phyloP scores from a whole-genome alignment of 53 echinoderm and acorn worm species.

The Hippasteria phrygiana region DNA sequence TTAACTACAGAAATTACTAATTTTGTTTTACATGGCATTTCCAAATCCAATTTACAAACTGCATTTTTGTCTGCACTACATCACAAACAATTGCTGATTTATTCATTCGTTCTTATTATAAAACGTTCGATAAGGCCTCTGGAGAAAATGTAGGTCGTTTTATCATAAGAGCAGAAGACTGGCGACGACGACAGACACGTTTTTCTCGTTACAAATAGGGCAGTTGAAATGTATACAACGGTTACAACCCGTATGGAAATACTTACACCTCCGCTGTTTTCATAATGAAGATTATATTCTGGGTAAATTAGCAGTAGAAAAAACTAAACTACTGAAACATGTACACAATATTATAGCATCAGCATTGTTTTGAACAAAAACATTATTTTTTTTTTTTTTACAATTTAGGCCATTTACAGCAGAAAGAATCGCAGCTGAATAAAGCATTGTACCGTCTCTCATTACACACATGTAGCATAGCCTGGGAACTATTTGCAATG shows the following conservation, averaged over 20 bases:
- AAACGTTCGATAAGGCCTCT: slow-evolving; percentile 37
- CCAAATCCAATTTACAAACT: slow-evolving; percentile 4
- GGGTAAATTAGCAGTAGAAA: background rate
- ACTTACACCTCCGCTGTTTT: background rate
- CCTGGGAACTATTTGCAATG: no score
- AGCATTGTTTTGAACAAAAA: background rate
- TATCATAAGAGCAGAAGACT: background rate
- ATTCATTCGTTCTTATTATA: background rate
- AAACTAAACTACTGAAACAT: background rate
- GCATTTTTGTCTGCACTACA: background rate
- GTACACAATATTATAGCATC: background rate
- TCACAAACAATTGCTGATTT: background rate
- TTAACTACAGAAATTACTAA: background rate
- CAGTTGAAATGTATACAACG: slow-evolving; percentile 5
- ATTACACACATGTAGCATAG: no score
- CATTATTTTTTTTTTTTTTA: no score
- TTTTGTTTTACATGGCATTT: background rate
- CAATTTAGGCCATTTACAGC: background rate
- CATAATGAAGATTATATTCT: background rate
- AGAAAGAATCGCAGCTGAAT: no score
- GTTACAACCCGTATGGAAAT: slow-evolving; percentile 9
- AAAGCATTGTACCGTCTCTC: no score
- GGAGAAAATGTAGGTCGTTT: background rate
- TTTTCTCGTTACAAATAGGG: slow-evolving; percentile 14
- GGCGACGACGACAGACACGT: background rate